Evolutionary conservation across 1,140 invertebrate genomes (phyloP), one percentile per base, ranked within the genome.

Genomic region (Trialeurodes vaporariorum): DNA sequence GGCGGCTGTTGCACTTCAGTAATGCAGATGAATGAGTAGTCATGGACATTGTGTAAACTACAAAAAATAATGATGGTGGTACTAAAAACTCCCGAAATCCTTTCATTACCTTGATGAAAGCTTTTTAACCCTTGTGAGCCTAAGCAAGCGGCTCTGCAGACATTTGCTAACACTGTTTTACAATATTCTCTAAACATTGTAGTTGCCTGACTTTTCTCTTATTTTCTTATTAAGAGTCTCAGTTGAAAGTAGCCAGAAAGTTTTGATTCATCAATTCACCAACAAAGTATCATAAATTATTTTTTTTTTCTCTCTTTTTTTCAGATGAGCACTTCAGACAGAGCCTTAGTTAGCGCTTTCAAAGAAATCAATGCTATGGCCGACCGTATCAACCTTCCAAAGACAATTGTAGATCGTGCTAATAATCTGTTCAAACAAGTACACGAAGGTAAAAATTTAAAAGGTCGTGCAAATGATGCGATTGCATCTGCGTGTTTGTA

Each of bases 401-500:
- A 93, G 79, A 94, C 91, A 1, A 96, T 98, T 76, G 89, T 94
- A 0, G 97, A 99, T 75, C 83, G 94, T 77, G 96, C 95, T 22
- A 97, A 97, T 75, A 92, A 92, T 75, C 82, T 98, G 49, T 99
- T 98, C 77, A 98, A 98, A 80, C 93, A 98, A 86, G 93, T 98
- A 0, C 94, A 99, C 75, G 98, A 99, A 79, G 93, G 94, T 1
- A 96, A 97, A 80, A 95, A 94, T 76, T 79, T 98, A 13, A 96
- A 95, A 81, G 94, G 94, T 59, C 67, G 70, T 23, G 68, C 84
- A 65, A 87, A 98, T 78, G 96, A 99, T 80, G 96, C 98, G 0
- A 98, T 99, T 74, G 94, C 96, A 0, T 97, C 97, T 0, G 96
- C 98, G 0, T 99, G 96, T 81, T 82, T 99, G 9, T 99, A 99